A percentile compares a stretch with the other conserved stretches of the same genome.
These are phyloP conservation scores for Mustela lutreola DNA, from an alignment of 2,113 vertebrate species.

Conservation along the genomic window DNA sequence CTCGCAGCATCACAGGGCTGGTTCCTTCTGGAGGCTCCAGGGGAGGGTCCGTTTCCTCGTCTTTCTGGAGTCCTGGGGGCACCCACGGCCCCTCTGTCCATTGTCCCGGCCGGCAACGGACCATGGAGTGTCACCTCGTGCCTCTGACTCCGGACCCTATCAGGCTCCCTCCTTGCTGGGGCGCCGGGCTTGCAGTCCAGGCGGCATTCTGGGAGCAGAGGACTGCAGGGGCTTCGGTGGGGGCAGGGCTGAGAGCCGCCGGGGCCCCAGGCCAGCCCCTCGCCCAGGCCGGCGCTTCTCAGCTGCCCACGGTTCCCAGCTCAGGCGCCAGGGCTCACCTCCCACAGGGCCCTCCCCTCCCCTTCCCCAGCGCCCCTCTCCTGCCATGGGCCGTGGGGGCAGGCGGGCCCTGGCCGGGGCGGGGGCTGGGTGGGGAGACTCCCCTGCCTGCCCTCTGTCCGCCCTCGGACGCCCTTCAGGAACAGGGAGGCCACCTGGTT, in stretches of 20 bases:
- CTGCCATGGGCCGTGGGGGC: too few species aligned
- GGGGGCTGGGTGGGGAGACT: not conserved
- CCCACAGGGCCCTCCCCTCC: too few species aligned
- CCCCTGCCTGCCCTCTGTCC: not conserved
- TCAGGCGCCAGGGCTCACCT: not conserved
- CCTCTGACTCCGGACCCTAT: too few species aligned
- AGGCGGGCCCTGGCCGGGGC: too few species aligned
- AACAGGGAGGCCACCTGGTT: constrained; percentile 41
- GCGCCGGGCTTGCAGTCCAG: not conserved
- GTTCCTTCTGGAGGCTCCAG: not conserved
- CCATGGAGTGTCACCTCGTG: not conserved
- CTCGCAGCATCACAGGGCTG: not conserved
- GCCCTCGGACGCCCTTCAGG: not conserved
- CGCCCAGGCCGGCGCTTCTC: too few species aligned
- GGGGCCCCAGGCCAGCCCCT: not conserved
- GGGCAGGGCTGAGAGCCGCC: not conserved
- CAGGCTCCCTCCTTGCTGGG: not conserved
- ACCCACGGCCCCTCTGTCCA: not conserved
- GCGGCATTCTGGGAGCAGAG: not conserved
- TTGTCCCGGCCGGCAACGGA: too few species aligned
- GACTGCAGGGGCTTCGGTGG: too few species aligned
- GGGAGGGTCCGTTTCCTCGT: not conserved
- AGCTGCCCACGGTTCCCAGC: not conserved
- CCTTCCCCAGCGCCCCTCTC: too few species aligned
- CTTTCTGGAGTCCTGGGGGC: not conserved